These are phyloP conservation scores for Gymnocypris eckloni DNA, from an alignment of 2,797 vertebrate genomes.

Conservation along the genomic window DNA sequence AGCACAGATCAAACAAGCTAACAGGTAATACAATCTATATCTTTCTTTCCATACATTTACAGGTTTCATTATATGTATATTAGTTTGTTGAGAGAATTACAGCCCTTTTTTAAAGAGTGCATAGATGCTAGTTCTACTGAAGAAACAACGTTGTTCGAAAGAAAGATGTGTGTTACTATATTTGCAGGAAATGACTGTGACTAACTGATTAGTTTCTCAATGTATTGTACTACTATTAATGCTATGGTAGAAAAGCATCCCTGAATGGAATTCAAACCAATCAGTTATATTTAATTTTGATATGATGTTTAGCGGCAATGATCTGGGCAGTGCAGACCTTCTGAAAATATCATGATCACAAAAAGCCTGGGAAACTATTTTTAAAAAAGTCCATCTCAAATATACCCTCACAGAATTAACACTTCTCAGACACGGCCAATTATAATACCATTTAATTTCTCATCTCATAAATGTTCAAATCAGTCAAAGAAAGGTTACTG, in stretches of 20 bases:
- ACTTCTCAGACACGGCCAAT: neutral
- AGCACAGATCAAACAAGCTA: no score
- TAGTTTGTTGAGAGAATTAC: no score
- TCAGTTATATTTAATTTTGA: neutral
- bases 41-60: no score
- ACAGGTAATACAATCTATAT: no score
- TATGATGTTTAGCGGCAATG: neutral
- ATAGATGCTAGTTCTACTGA: no score
- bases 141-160: no score
- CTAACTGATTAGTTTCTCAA: no score
- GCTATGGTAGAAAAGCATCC: neutral
- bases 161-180: no score
- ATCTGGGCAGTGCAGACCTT: neutral
- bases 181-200: no score
- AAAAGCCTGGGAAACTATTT: neutral
- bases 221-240: neutral
- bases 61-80: no score
- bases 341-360: neutral
- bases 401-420: neutral
- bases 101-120: no score
- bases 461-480: neutral
- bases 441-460: slow-evolving; percentile 1
- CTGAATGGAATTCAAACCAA: neutral
- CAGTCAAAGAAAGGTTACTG: neutral
- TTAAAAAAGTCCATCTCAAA: neutral